A percentile compares a stretch with the other conserved stretches of the same genome.
These are phyloP conservation scores for Heteromurus nitidus DNA, from an alignment of 2,888 invertebrate genomes.

Conservation along the genomic window DNA sequence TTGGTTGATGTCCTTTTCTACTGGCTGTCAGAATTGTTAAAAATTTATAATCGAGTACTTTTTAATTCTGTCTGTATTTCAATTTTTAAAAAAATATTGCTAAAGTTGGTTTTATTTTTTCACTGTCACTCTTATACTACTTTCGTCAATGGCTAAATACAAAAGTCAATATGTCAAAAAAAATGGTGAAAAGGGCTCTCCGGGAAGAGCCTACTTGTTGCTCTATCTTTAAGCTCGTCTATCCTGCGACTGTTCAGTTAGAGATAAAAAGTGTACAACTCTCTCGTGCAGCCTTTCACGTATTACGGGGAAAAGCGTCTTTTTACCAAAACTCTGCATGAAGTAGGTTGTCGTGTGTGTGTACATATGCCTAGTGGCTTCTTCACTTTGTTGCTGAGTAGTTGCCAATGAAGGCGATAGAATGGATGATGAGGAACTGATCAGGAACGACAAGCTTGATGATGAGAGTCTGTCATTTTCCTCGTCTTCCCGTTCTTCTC, in stretches of 20 bases:
- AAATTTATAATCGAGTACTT: too few relatives aligned
- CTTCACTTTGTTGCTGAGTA: constrained; percentile 1
- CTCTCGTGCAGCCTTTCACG: not conserved
- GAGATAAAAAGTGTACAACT: not conserved
- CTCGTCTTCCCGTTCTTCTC: not conserved
- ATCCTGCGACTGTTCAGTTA: constrained; percentile 13
- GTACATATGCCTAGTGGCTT: too few relatives aligned
- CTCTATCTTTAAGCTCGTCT: constrained; percentile 5
- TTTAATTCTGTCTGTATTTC: not conserved
- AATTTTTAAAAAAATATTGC: not conserved
- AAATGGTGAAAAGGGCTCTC: not conserved
- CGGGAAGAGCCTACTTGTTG: not conserved
- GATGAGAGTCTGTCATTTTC: constrained; percentile 34
- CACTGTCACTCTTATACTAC: constrained; percentile 8
- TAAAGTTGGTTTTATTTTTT: not conserved
- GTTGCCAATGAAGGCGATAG: not conserved
- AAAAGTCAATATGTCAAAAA: constrained; percentile 29
- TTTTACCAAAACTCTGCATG: too few relatives aligned
- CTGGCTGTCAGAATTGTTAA: not conserved
- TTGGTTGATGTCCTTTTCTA: too few relatives aligned
- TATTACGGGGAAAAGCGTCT: not conserved
- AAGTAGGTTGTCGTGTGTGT: not conserved
- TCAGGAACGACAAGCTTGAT: constrained; percentile 25
- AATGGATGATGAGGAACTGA: constrained; percentile 36
- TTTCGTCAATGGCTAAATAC: not conserved